These are phyloP conservation scores for Priapulus caudatus DNA, from an alignment of 2,888 invertebrate species.

Conservation along the genomic window DNA sequence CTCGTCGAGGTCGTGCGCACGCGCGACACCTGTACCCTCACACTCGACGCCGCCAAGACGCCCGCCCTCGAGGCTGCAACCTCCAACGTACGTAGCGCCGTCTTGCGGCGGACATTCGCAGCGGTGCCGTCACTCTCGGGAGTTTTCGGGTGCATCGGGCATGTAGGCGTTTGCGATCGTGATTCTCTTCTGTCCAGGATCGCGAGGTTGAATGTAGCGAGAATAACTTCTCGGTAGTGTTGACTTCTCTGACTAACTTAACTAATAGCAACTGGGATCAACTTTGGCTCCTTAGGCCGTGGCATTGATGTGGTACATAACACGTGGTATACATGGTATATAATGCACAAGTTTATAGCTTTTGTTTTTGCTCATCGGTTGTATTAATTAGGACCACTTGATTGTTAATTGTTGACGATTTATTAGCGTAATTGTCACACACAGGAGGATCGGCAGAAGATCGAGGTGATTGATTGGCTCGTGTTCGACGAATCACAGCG, in stretches of 20 bases:
- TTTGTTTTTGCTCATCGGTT: too few species aligned
- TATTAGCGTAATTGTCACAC: conserved; percentile 5
- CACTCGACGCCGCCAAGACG: conserved; percentile 47
- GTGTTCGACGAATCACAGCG: conserved; percentile 60
- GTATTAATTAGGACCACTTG: too few species aligned
- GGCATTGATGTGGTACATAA: background rate
- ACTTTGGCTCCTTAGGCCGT: background rate
- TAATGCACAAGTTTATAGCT: too few species aligned
- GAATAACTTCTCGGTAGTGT: too few species aligned
- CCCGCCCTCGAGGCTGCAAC: conserved; percentile 27
- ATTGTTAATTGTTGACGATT: too few species aligned
- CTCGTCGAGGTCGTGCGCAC: conserved; percentile 62
- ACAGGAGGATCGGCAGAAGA: conserved; percentile 54
- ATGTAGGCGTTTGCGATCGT: too few species aligned
- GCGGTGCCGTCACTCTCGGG: too few species aligned
- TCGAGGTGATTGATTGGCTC: conserved; percentile 73
- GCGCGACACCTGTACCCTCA: conserved; percentile 23
- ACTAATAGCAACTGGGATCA: background rate
- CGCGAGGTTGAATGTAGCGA: too few species aligned
- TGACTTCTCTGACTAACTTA: background rate
- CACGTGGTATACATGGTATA: background rate
- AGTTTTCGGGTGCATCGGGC: too few species aligned
- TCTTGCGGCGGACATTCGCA: too few species aligned
- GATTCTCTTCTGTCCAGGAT: too few species aligned
- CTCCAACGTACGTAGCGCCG: conserved; percentile 26